Conservation (phyloP, 2,888 invertebrate genomes). For the Hipparchia sbordonii region DNA sequence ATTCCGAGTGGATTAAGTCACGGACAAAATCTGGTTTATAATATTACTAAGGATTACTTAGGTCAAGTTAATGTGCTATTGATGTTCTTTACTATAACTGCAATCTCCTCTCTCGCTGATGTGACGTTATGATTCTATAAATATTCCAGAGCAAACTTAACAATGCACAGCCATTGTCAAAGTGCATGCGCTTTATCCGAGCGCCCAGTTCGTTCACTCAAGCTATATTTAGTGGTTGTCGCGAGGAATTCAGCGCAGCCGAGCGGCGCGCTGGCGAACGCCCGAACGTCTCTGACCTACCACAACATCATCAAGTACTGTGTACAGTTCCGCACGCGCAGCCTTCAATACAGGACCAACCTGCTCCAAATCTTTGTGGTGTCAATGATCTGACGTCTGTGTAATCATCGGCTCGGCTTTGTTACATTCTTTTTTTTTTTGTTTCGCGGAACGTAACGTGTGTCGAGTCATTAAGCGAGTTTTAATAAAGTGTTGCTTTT, state of each 20-base stretch:
- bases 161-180: constrained; percentile 37
- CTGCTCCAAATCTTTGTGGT: constrained; percentile 34
- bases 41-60: no score
- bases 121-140: constrained; percentile 25
- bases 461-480: constrained; percentile 12
- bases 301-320: constrained; percentile 60
- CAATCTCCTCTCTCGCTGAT: background rate
- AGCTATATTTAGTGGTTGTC: constrained; percentile 78
- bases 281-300: constrained; percentile 50
- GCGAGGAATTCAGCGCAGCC: constrained; percentile 47
- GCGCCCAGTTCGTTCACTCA: constrained; percentile 75
- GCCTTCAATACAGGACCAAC: constrained; percentile 43
- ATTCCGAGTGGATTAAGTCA: no score
- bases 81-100: background rate
- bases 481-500: background rate
- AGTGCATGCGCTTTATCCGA: constrained; percentile 41
- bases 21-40: no score
- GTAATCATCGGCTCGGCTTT: constrained; percentile 23
- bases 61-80: background rate
- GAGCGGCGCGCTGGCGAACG: constrained; percentile 62
- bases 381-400: constrained; percentile 35
- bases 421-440: constrained; percentile 15
- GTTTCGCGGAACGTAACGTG: constrained; percentile 2
- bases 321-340: constrained; percentile 70
- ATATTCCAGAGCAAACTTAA: constrained; percentile 27